Percentiles rank a stretch among this genome's conserved stretches.
These are phyloP conservation scores for Drosophila quadrilineata DNA, from an alignment of 1,140 invertebrate genomes.

Conservation along the genomic window DNA sequence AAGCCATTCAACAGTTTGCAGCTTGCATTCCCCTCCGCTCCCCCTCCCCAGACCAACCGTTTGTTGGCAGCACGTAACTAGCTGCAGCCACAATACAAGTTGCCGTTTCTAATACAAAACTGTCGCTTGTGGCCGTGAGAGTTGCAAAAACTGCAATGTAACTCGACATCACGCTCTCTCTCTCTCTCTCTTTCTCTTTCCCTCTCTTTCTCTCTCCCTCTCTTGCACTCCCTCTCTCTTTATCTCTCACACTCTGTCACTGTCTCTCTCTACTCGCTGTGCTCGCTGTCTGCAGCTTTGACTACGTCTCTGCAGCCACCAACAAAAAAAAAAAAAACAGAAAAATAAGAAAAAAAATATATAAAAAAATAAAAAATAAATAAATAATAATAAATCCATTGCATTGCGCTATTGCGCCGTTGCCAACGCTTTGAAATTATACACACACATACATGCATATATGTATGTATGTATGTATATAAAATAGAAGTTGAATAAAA, in stretches of 20 bases:
- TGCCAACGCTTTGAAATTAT: conserved; percentile 61
- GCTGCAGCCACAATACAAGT: conserved; percentile 72
- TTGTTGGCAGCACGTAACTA: conserved; percentile 51
- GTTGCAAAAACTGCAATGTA: conserved; percentile 43
- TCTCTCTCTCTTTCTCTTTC: not conserved
- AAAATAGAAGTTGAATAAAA: too few relatives aligned
- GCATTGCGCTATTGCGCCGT: conserved; percentile 66
- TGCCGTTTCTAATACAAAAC: conserved; percentile 78
- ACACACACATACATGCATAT: conserved; percentile 46
- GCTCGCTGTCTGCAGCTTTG: conserved; percentile 24
- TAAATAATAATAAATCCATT: conserved; percentile 61
- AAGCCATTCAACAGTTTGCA: too few relatives aligned
- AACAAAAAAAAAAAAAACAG: conserved; percentile 20
- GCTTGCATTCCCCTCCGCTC: too few relatives aligned
- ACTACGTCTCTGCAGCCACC: conserved; percentile 19
- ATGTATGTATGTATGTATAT: too few relatives aligned
- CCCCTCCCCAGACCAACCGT: not conserved
- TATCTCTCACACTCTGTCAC: not conserved
- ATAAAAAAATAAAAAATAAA: conserved; percentile 35
- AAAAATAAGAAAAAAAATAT: conserved; percentile 32
- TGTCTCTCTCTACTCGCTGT: not conserved
- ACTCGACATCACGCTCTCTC: conserved; percentile 8
- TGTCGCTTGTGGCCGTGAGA: conserved; percentile 75
- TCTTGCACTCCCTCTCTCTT: not conserved
- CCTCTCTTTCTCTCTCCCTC: not conserved